Evolutionary conservation across 2,113 vertebrate species (phyloP).

Genomic region (Lampris incognitus): DNA sequence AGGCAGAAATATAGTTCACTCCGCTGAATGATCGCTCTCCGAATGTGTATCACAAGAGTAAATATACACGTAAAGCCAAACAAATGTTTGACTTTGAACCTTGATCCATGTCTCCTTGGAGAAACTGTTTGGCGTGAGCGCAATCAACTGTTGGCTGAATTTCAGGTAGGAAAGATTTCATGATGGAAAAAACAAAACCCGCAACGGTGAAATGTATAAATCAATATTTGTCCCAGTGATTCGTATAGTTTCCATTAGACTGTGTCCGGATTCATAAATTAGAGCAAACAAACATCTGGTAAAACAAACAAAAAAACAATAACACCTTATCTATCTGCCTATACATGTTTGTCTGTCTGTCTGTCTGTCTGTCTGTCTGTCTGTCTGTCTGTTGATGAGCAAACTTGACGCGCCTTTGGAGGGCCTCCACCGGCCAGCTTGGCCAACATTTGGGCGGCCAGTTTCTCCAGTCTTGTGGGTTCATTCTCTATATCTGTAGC

Average conservation of each 20-base stretch:
- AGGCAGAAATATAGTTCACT: slow-evolving; percentile 29
- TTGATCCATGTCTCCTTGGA: slow-evolving; percentile 1
- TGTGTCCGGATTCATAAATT: slow-evolving; percentile 40
- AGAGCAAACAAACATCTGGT: slow-evolving; percentile 46
- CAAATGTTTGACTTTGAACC: slow-evolving; percentile 26
- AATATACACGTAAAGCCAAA: slow-evolving; percentile 9
- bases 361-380: no score
- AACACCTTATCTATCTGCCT: no score
- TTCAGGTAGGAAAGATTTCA: no score
- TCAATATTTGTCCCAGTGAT: slow-evolving; percentile 29
- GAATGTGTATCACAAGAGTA: not conserved
- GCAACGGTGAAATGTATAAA: not conserved
- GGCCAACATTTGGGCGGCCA: no score
- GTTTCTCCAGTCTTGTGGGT: no score
- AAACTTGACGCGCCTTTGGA: no score
- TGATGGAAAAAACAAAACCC: no score
- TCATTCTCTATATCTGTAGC: no score
- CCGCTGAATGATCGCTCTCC: slow-evolving; percentile 22
- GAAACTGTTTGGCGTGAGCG: not conserved
- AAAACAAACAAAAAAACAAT: slow-evolving; percentile 1
- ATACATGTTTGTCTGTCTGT: no score
- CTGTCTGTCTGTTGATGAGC: no score
- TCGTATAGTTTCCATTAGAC: slow-evolving; percentile 53
- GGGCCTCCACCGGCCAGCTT: no score
- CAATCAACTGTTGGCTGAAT: slow-evolving; percentile 19